These are phyloP conservation scores for Andricus curvator DNA, from an alignment of 2,888 invertebrate species.

Conservation along the genomic window DNA sequence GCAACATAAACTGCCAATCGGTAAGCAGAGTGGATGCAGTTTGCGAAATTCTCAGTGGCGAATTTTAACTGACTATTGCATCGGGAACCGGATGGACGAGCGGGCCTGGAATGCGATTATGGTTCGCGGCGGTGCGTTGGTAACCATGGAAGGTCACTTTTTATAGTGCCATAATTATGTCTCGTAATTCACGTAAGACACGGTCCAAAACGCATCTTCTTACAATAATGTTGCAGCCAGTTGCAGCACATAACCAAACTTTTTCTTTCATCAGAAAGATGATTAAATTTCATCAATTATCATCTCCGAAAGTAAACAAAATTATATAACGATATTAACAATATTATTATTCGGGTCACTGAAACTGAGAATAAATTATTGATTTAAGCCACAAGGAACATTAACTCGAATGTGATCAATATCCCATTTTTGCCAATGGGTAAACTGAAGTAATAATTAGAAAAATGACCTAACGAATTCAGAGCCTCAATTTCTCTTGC, in stretches of 20 bases:
- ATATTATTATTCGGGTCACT: too few species aligned
- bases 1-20: background rate
- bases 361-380: too few species aligned
- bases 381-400: too few species aligned
- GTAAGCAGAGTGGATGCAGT: constrained; percentile 15
- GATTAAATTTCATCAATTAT: constrained; percentile 5
- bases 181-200: constrained; percentile 49
- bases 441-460: background rate
- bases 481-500: background rate
- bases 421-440: background rate
- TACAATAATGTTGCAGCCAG: constrained; percentile 25
- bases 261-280: constrained; percentile 8
- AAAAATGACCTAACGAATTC: background rate
- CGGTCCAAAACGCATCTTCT: constrained; percentile 19
- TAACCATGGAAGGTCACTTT: constrained; percentile 45
- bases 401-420: too few species aligned
- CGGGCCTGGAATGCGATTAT: constrained; percentile 53
- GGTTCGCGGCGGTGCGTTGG: constrained; percentile 43
- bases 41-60: constrained; percentile 54
- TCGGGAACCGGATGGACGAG: constrained; percentile 46
- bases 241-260: constrained; percentile 19
- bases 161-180: constrained; percentile 49
- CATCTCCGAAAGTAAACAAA: background rate
- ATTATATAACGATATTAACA: background rate
- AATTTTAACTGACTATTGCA: constrained; percentile 52